Conservation (phyloP, 2,888 invertebrate species). For the Eretmocerus hayati region DNA sequence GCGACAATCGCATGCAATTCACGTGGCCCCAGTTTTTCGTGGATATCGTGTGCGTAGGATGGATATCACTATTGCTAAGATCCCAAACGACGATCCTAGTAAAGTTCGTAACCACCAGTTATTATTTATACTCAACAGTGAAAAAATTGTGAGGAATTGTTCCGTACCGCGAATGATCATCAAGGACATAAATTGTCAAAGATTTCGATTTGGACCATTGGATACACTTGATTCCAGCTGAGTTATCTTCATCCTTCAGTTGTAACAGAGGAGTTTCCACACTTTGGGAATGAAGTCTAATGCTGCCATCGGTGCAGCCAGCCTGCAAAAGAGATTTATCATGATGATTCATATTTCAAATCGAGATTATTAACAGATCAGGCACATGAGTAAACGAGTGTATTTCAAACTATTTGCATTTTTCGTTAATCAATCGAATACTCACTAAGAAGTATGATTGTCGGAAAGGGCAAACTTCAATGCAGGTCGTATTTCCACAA, state of each 20-base stretch:
- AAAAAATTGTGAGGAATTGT: not conserved
- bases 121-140: slow-evolving; percentile 1
- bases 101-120: too few species aligned
- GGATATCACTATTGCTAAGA: slow-evolving; percentile 49
- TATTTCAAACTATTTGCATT: too few species aligned
- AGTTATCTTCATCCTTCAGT: slow-evolving; percentile 36
- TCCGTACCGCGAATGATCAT: slow-evolving; percentile 43
- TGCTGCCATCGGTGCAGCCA: slow-evolving; percentile 50
- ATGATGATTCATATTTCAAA: not conserved
- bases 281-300: slow-evolving; percentile 48
- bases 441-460: slow-evolving; percentile 47
- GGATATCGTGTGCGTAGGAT: slow-evolving; percentile 47
- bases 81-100: slow-evolving; percentile 52
- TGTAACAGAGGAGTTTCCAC: slow-evolving; percentile 46
- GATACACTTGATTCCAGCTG: slow-evolving; percentile 42
- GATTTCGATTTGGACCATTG: slow-evolving; percentile 53
- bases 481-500: slow-evolving; percentile 44
- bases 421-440: too few species aligned
- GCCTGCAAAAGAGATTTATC: slow-evolving; percentile 31
- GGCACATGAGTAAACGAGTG: too few species aligned
- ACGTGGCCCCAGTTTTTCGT: slow-evolving; percentile 43
- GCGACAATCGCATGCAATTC: slow-evolving; percentile 46
- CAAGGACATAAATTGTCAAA: slow-evolving; percentile 49
- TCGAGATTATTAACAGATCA: not conserved
- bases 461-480: slow-evolving; percentile 50